Base-by-base conservation (phyloP, 2,113 vertebrate genomes). In the Ammodytes dubius region DNA sequence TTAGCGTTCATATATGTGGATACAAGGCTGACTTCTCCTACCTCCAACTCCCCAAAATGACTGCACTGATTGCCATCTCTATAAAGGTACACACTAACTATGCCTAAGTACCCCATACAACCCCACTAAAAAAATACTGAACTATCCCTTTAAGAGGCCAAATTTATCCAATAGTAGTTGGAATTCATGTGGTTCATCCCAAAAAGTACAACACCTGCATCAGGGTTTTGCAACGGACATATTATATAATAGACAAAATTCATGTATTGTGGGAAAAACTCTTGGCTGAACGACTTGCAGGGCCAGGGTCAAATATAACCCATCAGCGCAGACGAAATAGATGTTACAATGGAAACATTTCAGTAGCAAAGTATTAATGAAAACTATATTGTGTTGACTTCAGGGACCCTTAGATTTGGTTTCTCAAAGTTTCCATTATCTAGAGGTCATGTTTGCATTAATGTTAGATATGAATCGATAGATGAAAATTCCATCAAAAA, bases 111-210 rank as follows among this genome's bases (percentile, higher is more conserved):
- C 27, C 27, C 27, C 27, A 27, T 27, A 27, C 27, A 27, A 27
- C 27, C 27, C 27, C 27, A 27, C 27, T 27, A 27, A 27, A 27
- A 27, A 27, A 27, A 27, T 27, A 27, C 27, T 27, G 27, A 27
- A 27, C 27, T 27, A 27, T 27, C 27, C 27, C 27, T 27, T 49
- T 73, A 54, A 72, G 78, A 76, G 61, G 79, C 57, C 27, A 27
- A 12, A 37, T 72, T 79, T 27, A 49, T 7, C 7, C 42, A 27
- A 27, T 27, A 64, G n/a, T 17, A 42, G 13, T 12, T 57, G 27
- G 14, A 54, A 14, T 43, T 2, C 42, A 45, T 50, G 45, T 14
- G 8, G 5, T 49, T 57, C 11, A 47, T 59, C n/a, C 19, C 11
- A 54, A 65, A 52, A 65, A 15, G 10, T 75, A 61, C 8, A 74